Conservation (phyloP, 53 echinoderm and acorn worm species). For the Temnopleurus reevesii region DNA sequence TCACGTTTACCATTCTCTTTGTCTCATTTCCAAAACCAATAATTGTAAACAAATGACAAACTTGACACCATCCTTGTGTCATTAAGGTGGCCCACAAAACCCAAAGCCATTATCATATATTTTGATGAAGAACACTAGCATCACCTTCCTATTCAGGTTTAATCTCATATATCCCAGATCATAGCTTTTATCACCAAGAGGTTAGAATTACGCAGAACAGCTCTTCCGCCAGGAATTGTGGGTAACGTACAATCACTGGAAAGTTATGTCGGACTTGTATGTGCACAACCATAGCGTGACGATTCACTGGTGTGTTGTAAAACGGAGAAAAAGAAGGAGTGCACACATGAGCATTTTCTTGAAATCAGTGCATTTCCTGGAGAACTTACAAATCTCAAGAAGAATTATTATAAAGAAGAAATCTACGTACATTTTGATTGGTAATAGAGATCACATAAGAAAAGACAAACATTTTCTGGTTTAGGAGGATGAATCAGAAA, state of each 20-base stretch:
- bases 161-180: neutral
- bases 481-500: no score
- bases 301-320: neutral
- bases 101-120: neutral
- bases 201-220: neutral
- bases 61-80: neutral
- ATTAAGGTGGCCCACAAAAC: no score
- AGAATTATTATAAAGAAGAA: no score
- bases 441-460: no score
- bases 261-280: neutral
- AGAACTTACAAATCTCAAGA: no score
- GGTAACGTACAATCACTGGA: neutral
- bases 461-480: no score
- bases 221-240: slow-evolving; percentile 3
- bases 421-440: no score
- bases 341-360: no score
- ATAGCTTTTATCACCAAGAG: neutral
- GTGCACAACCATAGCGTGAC: neutral
- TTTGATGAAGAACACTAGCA: neutral
- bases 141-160: neutral
- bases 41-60: no score
- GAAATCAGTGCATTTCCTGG: no score
- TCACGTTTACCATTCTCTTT: no score
- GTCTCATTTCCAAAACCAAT: no score
- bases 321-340: neutral